Conservation (phyloP, 2,113 vertebrate species). For the Nasalis larvatus region DNA sequence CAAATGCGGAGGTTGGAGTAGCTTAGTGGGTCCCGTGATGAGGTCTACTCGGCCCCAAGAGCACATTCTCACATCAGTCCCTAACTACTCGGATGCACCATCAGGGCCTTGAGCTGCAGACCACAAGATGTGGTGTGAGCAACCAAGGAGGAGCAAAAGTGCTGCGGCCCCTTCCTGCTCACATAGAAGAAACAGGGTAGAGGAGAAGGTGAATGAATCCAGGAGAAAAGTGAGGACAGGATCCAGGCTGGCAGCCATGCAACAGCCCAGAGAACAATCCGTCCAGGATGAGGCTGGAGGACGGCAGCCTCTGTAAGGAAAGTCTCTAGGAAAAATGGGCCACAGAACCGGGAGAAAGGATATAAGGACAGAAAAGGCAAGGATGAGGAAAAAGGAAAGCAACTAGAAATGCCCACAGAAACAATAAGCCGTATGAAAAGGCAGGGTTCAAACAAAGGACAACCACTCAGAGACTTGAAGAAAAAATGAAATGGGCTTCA, state of each 20-base stretch:
- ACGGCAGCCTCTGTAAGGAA: not conserved
- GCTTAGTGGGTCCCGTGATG: not conserved
- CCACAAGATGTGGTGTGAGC: not conserved
- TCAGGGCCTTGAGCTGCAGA: rapidly evolving
- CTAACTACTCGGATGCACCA: not conserved
- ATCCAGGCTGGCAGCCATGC: not conserved
- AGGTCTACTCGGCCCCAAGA: not conserved
- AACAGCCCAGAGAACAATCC: not conserved
- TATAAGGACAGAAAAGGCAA: not conserved
- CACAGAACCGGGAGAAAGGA: not conserved
- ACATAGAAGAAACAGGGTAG: not conserved
- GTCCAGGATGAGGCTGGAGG: not conserved
- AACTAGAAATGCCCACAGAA: not conserved
- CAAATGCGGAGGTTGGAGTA: not conserved
- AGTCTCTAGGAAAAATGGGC: not conserved
- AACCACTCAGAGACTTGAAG: not conserved
- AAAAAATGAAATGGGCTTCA: not conserved
- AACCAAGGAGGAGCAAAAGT: not conserved
- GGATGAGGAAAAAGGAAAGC: not conserved
- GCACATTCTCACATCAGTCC: not conserved
- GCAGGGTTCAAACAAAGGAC: not conserved
- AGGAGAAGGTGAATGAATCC: no score
- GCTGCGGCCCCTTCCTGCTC: not conserved
- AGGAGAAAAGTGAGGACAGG: not conserved
- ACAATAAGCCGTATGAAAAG: not conserved